Conservation (phyloP, 2,113 vertebrate genomes). For the Protobothrops mucrosquamatus region DNA sequence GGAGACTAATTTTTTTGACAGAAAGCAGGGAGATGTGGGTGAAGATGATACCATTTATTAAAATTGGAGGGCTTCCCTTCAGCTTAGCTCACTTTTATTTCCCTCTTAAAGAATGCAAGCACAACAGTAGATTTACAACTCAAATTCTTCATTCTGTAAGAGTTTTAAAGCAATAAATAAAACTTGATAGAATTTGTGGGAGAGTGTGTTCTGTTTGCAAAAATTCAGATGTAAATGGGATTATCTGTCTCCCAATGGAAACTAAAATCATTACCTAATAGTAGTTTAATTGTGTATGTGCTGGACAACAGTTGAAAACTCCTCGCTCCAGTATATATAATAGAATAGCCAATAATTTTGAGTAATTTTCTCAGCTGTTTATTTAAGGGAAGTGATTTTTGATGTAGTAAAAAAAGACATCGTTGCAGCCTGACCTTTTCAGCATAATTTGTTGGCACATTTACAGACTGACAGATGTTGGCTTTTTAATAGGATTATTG, state of each 20-base stretch:
- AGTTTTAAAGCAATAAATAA: neutral
- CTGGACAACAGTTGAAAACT: neutral
- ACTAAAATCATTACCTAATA: neutral
- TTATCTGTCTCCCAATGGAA: neutral
- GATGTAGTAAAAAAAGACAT: neutral
- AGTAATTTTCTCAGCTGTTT: neutral
- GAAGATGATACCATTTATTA: neutral
- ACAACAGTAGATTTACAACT: neutral
- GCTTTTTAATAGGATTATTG: conserved; percentile 28
- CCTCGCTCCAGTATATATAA: neutral
- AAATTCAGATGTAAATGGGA: neutral
- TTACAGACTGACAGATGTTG: conserved; percentile 18
- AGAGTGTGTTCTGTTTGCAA: neutral
- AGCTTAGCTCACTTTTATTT: neutral
- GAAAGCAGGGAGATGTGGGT: neutral
- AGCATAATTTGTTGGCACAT: conserved; percentile 20
- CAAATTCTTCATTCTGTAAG: neutral
- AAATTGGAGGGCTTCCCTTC: neutral
- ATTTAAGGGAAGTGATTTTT: neutral
- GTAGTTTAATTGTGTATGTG: neutral
- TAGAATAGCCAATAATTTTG: neutral
- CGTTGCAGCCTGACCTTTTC: neutral
- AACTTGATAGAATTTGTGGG: neutral
- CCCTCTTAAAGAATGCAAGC: neutral
- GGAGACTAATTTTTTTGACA: neutral